These are phyloP conservation scores for Eupithecia vulgata DNA, from an alignment of 2,888 invertebrate species.

Conservation along the genomic window DNA sequence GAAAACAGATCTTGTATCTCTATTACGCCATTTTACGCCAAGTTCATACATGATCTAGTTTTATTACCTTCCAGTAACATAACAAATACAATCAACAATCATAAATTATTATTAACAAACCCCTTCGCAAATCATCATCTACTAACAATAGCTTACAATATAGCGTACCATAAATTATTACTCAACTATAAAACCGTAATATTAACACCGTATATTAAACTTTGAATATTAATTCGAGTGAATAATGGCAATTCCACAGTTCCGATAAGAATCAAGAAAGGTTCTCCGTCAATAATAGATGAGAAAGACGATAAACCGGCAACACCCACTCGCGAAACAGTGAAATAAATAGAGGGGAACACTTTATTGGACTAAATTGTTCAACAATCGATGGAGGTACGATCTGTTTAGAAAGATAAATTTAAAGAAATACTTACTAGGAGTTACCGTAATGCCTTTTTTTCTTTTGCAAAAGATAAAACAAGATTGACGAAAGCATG, in stretches of 20 bases:
- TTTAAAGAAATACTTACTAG: background rate
- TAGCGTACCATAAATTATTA: background rate
- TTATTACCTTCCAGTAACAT: background rate
- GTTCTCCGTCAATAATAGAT: constrained; percentile 62
- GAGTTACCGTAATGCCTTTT: background rate
- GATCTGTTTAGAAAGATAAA: background rate
- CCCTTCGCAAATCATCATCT: background rate
- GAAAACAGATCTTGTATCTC: background rate
- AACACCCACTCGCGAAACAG: constrained; percentile 44
- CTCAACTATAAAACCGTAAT: background rate
- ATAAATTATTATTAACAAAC: background rate
- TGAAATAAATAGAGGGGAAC: constrained; percentile 32
- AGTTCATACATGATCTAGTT: background rate
- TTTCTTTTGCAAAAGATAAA: no score
- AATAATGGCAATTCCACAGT: constrained; percentile 49
- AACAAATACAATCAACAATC: background rate
- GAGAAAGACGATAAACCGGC: constrained; percentile 49
- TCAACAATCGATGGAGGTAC: constrained; percentile 12
- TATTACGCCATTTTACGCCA: background rate
- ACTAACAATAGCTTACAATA: background rate
- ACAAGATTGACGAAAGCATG: background rate
- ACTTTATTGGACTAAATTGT: constrained; percentile 23
- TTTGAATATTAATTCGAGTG: constrained; percentile 36
- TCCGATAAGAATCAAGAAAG: constrained; percentile 49
- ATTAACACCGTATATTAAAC: background rate